Percentiles rank a stretch among this genome's conserved stretches.
Conservation (phyloP, 2,797 vertebrate species). For the Eulemur coronatus region DNA sequence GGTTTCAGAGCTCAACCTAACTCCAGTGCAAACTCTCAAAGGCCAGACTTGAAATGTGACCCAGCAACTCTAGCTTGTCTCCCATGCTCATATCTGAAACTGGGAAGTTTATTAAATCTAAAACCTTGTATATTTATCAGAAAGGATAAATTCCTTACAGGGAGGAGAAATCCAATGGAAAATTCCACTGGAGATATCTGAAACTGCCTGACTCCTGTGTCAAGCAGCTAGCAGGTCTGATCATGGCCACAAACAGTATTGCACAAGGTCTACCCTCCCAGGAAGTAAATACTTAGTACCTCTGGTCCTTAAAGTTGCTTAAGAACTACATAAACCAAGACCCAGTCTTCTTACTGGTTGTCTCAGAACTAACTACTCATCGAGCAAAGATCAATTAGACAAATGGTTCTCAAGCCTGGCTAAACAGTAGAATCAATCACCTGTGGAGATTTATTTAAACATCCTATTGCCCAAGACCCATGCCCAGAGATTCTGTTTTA, state of each 20-base stretch:
- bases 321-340: not conserved
- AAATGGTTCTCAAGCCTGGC: not conserved
- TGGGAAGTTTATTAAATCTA: not conserved
- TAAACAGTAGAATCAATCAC: not conserved
- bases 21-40: not conserved
- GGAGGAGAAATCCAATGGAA: not conserved
- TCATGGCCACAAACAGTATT: too few relatives aligned
- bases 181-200: not conserved
- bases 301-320: not conserved
- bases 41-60: not conserved
- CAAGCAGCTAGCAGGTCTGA: not conserved
- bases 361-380: not conserved
- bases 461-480: not conserved
- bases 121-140: not conserved
- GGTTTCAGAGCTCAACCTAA: not conserved
- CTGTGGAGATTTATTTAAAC: not conserved
- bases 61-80: not conserved
- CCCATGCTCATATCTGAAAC: not conserved
- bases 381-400: not conserved
- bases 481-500: not conserved
- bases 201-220: not conserved
- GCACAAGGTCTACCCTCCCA: not conserved
- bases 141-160: not conserved
- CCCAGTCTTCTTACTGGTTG: not conserved
- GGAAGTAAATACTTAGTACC: not conserved